These are phyloP conservation scores for Ommatoiulus sabulosus DNA, from an alignment of 2,888 invertebrate species.

Conservation along the genomic window DNA sequence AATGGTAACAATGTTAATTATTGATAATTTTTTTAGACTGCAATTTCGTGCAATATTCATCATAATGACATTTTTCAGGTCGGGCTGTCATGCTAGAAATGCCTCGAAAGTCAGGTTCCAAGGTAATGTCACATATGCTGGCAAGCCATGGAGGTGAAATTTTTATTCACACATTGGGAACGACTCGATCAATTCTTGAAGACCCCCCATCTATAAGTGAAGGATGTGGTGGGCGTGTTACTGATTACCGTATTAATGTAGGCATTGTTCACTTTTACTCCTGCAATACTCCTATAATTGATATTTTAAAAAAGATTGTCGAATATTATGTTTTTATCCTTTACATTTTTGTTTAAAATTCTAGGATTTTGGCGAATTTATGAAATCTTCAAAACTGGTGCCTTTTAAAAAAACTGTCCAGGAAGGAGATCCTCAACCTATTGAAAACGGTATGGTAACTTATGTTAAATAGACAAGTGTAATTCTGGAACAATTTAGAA, in stretches of 20 bases:
- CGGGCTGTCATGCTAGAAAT: constrained; percentile 70
- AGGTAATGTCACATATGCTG: constrained; percentile 91
- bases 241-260: constrained; percentile 84
- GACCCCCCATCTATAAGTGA: constrained; percentile 96
- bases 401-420: constrained; percentile 63
- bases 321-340: neutral
- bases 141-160: constrained; percentile 96
- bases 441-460: constrained; percentile 70
- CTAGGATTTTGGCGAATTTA: constrained; percentile 85
- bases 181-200: constrained; percentile 85
- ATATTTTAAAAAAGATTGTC: neutral
- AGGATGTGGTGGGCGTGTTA: constrained; percentile 92
- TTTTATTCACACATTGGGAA: constrained; percentile 91
- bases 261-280: constrained; percentile 57
- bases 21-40: neutral
- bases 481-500: neutral
- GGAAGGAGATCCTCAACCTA: constrained; percentile 66
- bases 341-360: neutral
- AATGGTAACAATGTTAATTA: constrained; percentile 76
- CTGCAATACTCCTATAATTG: neutral
- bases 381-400: constrained; percentile 75
- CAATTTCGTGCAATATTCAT: neutral
- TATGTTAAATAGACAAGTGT: neutral
- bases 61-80: constrained; percentile 63
- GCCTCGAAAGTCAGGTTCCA: constrained; percentile 74